Evolutionary conservation across 2,797 vertebrate species (phyloP), one percentile per base, ranked within the genome.

Genomic region (Pangasius djambal): DNA sequence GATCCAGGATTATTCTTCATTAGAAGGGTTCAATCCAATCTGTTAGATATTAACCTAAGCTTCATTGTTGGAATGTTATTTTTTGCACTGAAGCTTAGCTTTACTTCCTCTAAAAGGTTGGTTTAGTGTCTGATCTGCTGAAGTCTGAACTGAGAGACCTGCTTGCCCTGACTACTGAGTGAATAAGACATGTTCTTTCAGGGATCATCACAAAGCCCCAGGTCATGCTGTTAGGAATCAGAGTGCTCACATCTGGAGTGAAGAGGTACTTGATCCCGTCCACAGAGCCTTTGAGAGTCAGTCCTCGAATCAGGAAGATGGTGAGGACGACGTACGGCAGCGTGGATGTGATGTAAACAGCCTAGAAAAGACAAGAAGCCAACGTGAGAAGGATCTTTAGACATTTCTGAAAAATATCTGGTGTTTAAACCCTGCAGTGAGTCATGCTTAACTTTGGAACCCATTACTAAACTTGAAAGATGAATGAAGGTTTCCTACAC

Each of bases 341-440:
- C 0, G 97, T 98, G 28, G 97, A 98, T 2, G 97, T 98, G 88
- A 98, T 0, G 22, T 98, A 98, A 31, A 98, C 97, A 0, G 97
- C 97, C 97, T 98, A 92, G 1, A n/a, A 40, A 83, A n/a, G 25
- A 57, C 34, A 87, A 28, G 3, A 70, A 16, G 15, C 3, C 55
- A 77, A 40, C 0, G 8, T 22, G 55, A 75, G 15, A 48, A 61
- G 34, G 4, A 6, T 6, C 34, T 74, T 86, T 28, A 57, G 50
- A 57, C 2, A 37, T 82, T 59, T 59, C 75, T 81, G 55, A 31
- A 40, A 40, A 22, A 34, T 5, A 50, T 52, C 25, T 77, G 44
- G 5, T 16, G 5, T 55, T 78, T 65, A 28, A 28, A n/a, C 7
- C 8, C 55, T 12, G 16, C 18, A 5, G 31, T 63, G 72, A 77